Evolutionary conservation across 2,113 vertebrate genomes (phyloP).

Genomic region (Callorhinus ursinus): DNA sequence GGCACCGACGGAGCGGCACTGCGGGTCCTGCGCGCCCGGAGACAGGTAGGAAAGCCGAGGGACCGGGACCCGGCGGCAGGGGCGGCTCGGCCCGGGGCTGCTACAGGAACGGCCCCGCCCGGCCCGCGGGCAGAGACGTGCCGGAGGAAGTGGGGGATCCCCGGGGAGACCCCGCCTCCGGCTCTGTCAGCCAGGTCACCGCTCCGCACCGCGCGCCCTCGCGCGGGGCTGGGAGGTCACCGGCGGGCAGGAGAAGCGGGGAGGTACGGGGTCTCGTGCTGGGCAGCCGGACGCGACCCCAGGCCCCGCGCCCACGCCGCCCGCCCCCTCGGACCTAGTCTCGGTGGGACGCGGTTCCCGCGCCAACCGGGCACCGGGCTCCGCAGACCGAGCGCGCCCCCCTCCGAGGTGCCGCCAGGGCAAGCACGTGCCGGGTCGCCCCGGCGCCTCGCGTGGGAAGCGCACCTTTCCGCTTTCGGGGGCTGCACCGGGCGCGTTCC

Average conservation of each 20-base stretch:
- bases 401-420: not conserved
- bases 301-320: not conserved
- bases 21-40: not conserved
- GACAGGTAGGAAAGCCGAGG: conserved; percentile 28
- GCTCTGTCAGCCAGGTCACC: not conserved
- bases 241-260: not conserved
- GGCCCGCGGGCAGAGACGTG: not conserved
- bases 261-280: not conserved
- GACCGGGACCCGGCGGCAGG: not conserved
- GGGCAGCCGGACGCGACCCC: not conserved
- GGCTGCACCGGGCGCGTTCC: not conserved
- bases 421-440: not conserved
- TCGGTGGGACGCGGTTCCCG: not conserved
- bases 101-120: not conserved
- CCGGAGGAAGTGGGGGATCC: not conserved
- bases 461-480: not conserved
- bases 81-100: not conserved
- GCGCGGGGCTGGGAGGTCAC: not conserved
- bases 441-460: not conserved
- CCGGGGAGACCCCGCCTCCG: not conserved
- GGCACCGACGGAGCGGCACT: not conserved
- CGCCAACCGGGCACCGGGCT: not conserved
- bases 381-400: not conserved
- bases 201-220: not conserved
- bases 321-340: too few species aligned